phyloP scores from a whole-genome alignment of 2,888 invertebrate genomes.

The Coenonympha glycerion region DNA sequence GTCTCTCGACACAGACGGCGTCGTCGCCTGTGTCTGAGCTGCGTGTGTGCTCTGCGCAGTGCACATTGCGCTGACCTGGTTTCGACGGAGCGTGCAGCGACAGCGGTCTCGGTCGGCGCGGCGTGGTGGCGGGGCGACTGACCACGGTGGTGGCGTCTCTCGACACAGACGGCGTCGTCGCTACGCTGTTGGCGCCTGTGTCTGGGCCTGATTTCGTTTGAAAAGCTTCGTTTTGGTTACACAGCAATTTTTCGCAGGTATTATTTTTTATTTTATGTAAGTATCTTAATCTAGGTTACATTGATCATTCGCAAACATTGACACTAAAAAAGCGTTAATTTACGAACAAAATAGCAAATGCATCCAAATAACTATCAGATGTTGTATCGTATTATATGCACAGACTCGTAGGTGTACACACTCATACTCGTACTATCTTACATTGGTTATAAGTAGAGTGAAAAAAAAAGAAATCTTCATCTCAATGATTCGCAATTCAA shows the following conservation, averaged over 20 bases:
- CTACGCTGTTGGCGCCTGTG: constrained; percentile 38
- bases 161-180: constrained; percentile 60
- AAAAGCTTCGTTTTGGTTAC: neutral
- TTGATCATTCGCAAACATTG: neutral
- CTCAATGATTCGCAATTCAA: too few species aligned
- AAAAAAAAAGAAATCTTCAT: too few species aligned
- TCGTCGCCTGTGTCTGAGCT: too few species aligned
- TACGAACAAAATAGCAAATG: neutral
- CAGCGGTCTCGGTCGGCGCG: constrained; percentile 47
- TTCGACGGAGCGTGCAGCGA: constrained; percentile 36
- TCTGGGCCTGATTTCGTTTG: constrained; percentile 29
- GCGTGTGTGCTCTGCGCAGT: too few species aligned
- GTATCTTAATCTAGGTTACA: too few species aligned
- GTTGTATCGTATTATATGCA: too few species aligned
- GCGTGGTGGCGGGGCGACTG: constrained; percentile 34
- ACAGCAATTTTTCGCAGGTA: too few species aligned
- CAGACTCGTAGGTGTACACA: too few species aligned
- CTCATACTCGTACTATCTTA: too few species aligned
- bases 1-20: too few species aligned
- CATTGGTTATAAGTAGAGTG: too few species aligned
- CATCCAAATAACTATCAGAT: neutral
- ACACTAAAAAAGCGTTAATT: neutral
- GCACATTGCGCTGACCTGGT: constrained; percentile 18
- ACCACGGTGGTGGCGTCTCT: constrained; percentile 51
- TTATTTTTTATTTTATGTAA: too few species aligned